Conservation (phyloP, 2,888 invertebrate species). For the Clanis bilineata region DNA sequence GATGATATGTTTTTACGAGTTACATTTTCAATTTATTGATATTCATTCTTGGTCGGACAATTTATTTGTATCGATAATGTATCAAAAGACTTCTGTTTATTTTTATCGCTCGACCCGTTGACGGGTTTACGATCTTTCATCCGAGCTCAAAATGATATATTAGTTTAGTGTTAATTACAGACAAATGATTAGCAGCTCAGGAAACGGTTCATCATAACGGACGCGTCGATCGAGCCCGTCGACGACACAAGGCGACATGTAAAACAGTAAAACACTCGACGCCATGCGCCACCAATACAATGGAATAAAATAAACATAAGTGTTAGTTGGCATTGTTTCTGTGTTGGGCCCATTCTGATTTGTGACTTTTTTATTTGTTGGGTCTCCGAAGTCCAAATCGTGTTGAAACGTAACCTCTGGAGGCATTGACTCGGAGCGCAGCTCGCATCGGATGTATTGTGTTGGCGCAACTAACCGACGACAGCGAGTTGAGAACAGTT, state of each 20-base stretch:
- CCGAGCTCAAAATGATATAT: constrained; percentile 46
- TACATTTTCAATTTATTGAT: constrained; percentile 78
- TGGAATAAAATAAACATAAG: constrained; percentile 50
- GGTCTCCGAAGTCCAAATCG: constrained; percentile 64
- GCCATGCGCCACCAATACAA: constrained; percentile 44
- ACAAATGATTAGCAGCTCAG: constrained; percentile 28
- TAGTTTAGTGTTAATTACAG: constrained; percentile 49
- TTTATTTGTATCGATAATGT: constrained; percentile 76
- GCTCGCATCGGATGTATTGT: constrained; percentile 57
- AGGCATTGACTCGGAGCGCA: constrained; percentile 65
- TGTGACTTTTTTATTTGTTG: constrained; percentile 58
- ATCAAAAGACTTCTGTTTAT: constrained; percentile 73
- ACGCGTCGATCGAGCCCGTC: constrained; percentile 25
- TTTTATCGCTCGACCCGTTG: constrained; percentile 55
- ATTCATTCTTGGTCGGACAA: constrained; percentile 71
- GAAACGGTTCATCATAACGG: constrained; percentile 22
- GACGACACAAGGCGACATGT: constrained; percentile 30
- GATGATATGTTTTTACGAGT: constrained; percentile 79
- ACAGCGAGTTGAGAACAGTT: constrained; percentile 71
- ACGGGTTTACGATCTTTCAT: constrained; percentile 57
- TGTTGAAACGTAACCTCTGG: constrained; percentile 63
- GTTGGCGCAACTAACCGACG: constrained; percentile 74
- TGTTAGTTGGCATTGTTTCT: constrained; percentile 64
- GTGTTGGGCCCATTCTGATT: constrained; percentile 54
- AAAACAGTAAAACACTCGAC: no score